Evolutionary conservation across 2,797 vertebrate species (phyloP), one percentile per base, ranked within the genome.

Genomic region (Sus cebifrons): DNA sequence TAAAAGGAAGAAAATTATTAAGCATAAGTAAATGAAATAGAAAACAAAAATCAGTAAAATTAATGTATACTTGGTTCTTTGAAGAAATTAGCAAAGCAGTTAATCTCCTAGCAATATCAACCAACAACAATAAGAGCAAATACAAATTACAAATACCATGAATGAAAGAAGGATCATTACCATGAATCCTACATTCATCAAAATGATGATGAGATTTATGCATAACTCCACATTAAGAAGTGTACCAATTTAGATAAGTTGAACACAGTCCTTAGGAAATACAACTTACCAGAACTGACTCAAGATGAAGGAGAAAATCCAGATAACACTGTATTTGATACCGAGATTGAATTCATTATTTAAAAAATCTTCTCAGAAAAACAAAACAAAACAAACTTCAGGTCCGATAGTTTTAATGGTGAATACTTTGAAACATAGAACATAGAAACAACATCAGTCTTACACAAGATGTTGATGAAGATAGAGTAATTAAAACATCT

Each of bases 241-340:
- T 12, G 58, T 68, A 68, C 29, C 6, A 29, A 68, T 62, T 44
- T 54, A 44, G 7, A 71, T 73, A 25, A 84, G 29, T n/a, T 58
- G 29, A 4, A n/a, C 49, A 29, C 44, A 78, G n/a, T 27, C 11
- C 0, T 79, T 62, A 21, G 75, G 15, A 85, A 91, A 58, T 5
- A 70, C 40, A 68, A 25, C 17, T 85, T 62, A 23, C 6, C 73
- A 56, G 13, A 91, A 91, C 14, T 77, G 62, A 77, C 29, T 65
- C 75, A 23, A 83, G 17, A 87, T 83, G 36, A 77, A 87, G 73
- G 15, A 83, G 70, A 86, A 92, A 91, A 73, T 87, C 14, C 13
- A 52, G 91, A 65, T 71, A 71, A 44, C 71, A 68, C 21, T 87
- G 10, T 77, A 83, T 87, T 29, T 65, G 65, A 58, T 78, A 54